These are phyloP conservation scores for Enteromius viviparus DNA, from an alignment of 2,797 vertebrate species.

Conservation along the genomic window DNA sequence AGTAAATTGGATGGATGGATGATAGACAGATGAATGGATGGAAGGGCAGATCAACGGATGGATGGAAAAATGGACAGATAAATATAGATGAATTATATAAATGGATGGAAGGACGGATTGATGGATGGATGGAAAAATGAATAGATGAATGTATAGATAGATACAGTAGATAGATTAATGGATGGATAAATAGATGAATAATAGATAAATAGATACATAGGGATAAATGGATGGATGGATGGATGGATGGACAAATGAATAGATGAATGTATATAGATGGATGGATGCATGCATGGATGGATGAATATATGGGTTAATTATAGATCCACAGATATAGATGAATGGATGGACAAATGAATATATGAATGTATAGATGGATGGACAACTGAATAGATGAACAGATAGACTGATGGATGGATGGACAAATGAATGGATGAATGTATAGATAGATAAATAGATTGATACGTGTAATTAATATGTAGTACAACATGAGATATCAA, in stretches of 20 bases:
- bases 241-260: background rate
- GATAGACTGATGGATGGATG: background rate
- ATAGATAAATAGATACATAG: background rate
- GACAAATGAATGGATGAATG: no score
- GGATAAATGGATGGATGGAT: background rate
- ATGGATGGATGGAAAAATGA: background rate
- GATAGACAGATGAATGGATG: background rate
- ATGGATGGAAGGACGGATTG: background rate
- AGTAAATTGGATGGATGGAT: no score
- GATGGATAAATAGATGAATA: background rate
- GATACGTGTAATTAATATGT: slow-evolving; percentile 47
- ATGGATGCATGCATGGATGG: background rate
- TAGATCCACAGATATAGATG: no score
- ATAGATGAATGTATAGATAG: background rate
- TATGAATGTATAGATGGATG: background rate
- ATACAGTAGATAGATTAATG: background rate
- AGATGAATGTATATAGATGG: background rate
- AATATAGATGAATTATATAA: background rate
- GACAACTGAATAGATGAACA: background rate
- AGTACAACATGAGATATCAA: background rate
- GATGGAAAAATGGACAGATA: background rate
- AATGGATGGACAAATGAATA: background rate
- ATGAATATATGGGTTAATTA: background rate
- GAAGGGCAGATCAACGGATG: background rate
- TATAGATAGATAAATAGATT: slow-evolving; percentile 58